Percentiles rank a stretch among this genome's conserved stretches.
These are phyloP conservation scores for Troglohyphantes excavatus DNA, from an alignment of 2,888 invertebrate genomes.

Conservation along the genomic window DNA sequence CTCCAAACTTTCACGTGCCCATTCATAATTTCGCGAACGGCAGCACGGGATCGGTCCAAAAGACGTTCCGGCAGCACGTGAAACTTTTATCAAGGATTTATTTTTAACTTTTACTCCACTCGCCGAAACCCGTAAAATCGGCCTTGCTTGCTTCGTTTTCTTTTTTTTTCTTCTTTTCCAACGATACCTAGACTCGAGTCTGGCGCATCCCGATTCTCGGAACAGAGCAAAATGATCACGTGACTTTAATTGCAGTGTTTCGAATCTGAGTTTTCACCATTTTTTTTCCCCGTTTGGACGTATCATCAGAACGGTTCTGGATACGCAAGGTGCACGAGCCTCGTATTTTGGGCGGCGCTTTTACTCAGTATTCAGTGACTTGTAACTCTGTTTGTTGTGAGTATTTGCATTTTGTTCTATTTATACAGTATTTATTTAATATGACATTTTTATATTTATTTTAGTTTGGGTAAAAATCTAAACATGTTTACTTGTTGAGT, in stretches of 20 bases:
- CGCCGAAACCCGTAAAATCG: not conserved
- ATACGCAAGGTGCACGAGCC: too few relatives aligned
- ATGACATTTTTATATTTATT: too few relatives aligned
- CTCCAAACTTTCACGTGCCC: not conserved
- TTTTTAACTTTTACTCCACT: not conserved
- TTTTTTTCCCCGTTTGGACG: not conserved
- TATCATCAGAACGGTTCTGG: too few relatives aligned
- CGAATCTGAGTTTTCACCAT: not conserved
- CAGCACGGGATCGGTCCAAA: not conserved
- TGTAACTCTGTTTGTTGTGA: too few relatives aligned
- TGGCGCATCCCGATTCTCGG: not conserved
- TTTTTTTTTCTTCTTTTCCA: too few relatives aligned
- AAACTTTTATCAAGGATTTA: not conserved
- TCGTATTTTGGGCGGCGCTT: too few relatives aligned
- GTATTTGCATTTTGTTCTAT: too few relatives aligned
- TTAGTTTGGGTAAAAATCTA: too few relatives aligned
- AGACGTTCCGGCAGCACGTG: not conserved
- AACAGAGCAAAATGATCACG: not conserved
- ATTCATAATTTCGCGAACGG: not conserved
- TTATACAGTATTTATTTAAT: too few relatives aligned
- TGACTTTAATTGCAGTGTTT: not conserved
- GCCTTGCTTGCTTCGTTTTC: too few relatives aligned
- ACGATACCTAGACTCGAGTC: not conserved
- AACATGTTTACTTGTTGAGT: too few relatives aligned
- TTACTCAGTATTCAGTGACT: too few relatives aligned